phyloP scores from a whole-genome alignment of 2,888 invertebrate species.

The Apodemia zela region DNA sequence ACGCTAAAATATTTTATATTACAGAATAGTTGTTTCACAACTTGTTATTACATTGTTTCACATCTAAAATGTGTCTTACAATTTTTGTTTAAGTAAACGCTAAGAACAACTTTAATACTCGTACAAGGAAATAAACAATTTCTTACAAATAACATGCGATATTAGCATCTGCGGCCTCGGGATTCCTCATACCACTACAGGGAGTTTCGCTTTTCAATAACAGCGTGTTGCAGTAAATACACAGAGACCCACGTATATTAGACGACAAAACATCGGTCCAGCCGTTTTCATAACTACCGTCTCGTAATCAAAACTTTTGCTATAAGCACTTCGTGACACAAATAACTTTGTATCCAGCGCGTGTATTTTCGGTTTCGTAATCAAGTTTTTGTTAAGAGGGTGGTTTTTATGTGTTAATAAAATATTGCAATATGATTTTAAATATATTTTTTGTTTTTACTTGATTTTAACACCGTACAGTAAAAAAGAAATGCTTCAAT shows the following conservation, averaged over 20 bases:
- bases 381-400: conserved; percentile 3
- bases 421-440: not conserved
- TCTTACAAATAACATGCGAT: conserved; percentile 12
- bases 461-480: not conserved
- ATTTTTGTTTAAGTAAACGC: not conserved
- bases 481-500: no score
- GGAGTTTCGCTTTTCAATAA: conserved; percentile 10
- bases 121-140: conserved; percentile 18
- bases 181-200: conserved; percentile 7
- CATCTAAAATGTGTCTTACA: not conserved
- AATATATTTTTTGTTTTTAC: not conserved
- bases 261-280: conserved; percentile 38
- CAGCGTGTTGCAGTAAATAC: conserved; percentile 22
- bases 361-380: conserved; percentile 14
- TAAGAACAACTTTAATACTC: conserved; percentile 5
- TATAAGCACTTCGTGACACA: conserved; percentile 25
- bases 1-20: no score
- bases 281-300: conserved; percentile 36
- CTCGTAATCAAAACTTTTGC: conserved; percentile 40
- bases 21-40: no score
- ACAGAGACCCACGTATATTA: conserved; percentile 31
- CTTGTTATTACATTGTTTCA: not conserved
- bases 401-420: conserved; percentile 5
- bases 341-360: conserved; percentile 10
- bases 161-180: conserved; percentile 10